Evolutionary conservation across 2,888 invertebrate species (phyloP).

Genomic region (Thyatira batis): DNA sequence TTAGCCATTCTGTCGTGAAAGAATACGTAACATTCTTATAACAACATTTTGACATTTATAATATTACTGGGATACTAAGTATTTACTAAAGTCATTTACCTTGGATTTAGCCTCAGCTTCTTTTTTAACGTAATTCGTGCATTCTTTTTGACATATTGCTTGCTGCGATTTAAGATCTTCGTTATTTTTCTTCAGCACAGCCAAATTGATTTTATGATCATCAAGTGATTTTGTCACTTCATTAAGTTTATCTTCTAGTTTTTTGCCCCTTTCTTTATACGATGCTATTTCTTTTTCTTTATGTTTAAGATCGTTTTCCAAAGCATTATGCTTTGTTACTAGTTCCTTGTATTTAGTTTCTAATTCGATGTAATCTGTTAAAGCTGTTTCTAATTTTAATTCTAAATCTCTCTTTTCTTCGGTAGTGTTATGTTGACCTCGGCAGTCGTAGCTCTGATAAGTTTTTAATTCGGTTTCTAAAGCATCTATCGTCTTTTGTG

Average conservation of each 20-base stretch:
- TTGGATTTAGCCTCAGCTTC: slow-evolving; percentile 75
- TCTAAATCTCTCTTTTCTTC: slow-evolving; percentile 80
- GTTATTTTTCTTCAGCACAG: slow-evolving; percentile 57
- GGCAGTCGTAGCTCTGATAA: slow-evolving; percentile 68
- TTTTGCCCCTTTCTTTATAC: slow-evolving; percentile 66
- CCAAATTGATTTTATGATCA: slow-evolving; percentile 59
- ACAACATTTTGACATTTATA: too few species aligned
- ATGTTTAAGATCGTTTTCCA: slow-evolving; percentile 54
- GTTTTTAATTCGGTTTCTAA: slow-evolving; percentile 85
- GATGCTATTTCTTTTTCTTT: slow-evolving; percentile 72
- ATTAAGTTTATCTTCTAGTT: slow-evolving; percentile 49
- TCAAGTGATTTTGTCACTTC: slow-evolving; percentile 50
- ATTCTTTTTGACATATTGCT: slow-evolving; percentile 56
- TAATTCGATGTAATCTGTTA: slow-evolving; percentile 78
- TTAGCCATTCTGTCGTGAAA: too few species aligned
- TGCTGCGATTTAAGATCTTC: slow-evolving; percentile 60
- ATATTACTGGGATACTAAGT: too few species aligned
- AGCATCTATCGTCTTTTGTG: slow-evolving; percentile 84
- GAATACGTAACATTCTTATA: too few species aligned
- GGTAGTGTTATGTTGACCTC: slow-evolving; percentile 60
- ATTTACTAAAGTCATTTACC: too few species aligned
- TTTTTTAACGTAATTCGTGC: slow-evolving; percentile 51
- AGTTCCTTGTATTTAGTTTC: slow-evolving; percentile 67
- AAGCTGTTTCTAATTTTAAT: slow-evolving; percentile 76
- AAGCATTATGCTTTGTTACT: slow-evolving; percentile 35